These are phyloP conservation scores for Trichechus manatus DNA, from an alignment of 2,113 vertebrate species.

Conservation along the genomic window DNA sequence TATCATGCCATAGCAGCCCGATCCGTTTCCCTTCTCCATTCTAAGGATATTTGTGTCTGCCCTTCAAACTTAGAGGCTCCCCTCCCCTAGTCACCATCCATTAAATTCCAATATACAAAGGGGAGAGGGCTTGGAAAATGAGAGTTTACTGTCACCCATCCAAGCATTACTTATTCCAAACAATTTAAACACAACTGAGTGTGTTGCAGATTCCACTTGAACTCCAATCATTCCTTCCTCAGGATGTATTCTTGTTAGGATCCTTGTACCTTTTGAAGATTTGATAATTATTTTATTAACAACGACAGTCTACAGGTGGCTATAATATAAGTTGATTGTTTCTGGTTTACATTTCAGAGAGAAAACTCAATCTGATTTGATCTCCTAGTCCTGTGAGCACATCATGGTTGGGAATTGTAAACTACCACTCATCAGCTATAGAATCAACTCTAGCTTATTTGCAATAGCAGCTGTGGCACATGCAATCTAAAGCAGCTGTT, in stretches of 20 bases:
- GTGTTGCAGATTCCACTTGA: not conserved
- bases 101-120: not conserved
- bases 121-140: not conserved
- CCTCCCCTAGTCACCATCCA: not conserved
- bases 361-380: not conserved
- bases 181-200: not conserved
- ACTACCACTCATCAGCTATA: not conserved
- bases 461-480: not conserved
- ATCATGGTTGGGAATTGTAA: not conserved
- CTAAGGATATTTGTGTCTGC: constrained; percentile 8
- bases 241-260: not conserved
- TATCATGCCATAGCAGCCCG: not conserved
- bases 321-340: not conserved
- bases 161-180: not conserved
- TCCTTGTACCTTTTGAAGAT: not conserved
- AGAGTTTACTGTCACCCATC: not conserved
- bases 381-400: not conserved
- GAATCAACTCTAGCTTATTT: not conserved
- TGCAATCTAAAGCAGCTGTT: not conserved
- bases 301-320: not conserved
- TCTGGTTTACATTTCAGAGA: constrained; percentile 40
- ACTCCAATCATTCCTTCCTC: not conserved
- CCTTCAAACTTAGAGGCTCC: not conserved
- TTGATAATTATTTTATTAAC: not conserved
- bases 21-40: constrained; percentile 52